Conservation (phyloP, 2,113 vertebrate genomes). For the Psittacula cyanocephala region DNA sequence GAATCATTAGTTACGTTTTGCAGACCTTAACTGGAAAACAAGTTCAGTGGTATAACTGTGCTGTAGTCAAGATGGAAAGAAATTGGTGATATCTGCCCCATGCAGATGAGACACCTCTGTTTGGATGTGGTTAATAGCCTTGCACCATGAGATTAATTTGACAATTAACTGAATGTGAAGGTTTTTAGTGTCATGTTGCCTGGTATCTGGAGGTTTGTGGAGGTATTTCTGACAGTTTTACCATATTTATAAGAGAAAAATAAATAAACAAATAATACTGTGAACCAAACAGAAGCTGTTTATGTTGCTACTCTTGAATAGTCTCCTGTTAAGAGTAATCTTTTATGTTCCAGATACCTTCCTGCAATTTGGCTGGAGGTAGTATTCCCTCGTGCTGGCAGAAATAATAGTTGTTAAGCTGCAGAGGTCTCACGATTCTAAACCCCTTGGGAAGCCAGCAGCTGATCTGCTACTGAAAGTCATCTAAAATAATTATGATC, state of each 20-base stretch:
- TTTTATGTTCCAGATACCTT: not conserved
- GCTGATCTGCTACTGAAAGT: not conserved
- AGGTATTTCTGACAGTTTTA: not conserved
- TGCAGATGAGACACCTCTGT: not conserved
- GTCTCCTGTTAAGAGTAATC: not conserved
- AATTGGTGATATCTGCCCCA: not conserved
- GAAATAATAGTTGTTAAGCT: not conserved
- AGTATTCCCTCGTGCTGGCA: not conserved
- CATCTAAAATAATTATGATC: not conserved
- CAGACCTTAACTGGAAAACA: not conserved
- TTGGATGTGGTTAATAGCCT: not conserved
- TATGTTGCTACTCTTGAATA: not conserved
- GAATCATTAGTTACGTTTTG: not conserved
- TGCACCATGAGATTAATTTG: not conserved
- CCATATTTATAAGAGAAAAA: not conserved
- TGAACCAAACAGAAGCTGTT: not conserved
- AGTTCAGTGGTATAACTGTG: not conserved
- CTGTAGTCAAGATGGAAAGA: not conserved
- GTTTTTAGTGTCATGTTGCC: not conserved
- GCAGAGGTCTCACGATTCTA: not conserved
- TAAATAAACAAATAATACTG: not conserved
- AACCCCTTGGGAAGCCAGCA: not conserved
- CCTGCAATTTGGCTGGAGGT: not conserved
- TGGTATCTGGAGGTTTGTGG: not conserved
- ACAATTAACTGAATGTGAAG: not conserved